Percentiles rank a stretch among this genome's conserved stretches.
phyloP scores from a whole-genome alignment of 2,888 invertebrate species.

The Torymus auratus region DNA sequence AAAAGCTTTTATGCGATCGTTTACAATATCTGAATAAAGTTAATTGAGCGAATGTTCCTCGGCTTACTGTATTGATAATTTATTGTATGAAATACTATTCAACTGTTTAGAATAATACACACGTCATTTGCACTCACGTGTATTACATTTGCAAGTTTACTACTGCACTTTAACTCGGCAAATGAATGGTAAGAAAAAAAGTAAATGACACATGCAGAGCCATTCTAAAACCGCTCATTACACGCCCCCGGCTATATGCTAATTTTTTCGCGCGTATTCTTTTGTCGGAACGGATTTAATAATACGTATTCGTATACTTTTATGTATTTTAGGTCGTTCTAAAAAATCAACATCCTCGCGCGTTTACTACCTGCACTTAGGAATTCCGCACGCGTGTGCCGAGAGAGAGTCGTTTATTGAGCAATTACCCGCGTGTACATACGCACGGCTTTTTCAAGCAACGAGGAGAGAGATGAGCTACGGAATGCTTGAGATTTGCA shows the following conservation, averaged over 20 bases:
- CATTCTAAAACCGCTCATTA: too few species aligned
- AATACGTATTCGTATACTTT: slow-evolving; percentile 17
- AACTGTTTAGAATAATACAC: too few species aligned
- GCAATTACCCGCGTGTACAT: not conserved
- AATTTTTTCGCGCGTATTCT: not conserved
- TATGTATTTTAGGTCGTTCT: not conserved
- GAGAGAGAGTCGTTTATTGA: slow-evolving; percentile 18
- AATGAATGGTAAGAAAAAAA: too few species aligned
- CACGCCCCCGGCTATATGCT: too few species aligned
- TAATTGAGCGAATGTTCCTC: too few species aligned
- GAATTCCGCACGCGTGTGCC: too few species aligned
- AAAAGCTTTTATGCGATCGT: too few species aligned
- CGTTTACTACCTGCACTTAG: not conserved
- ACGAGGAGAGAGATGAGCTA: not conserved
- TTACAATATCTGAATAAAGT: too few species aligned
- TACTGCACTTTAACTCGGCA: too few species aligned
- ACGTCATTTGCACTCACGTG: not conserved
- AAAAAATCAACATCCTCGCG: slow-evolving; percentile 16
- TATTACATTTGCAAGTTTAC: not conserved
- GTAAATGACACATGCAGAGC: too few species aligned
- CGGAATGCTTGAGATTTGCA: slow-evolving; percentile 3
- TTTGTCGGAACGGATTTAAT: not conserved
- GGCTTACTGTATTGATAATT: too few species aligned
- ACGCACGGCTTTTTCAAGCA: not conserved
- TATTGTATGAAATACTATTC: too few species aligned